phyloP scores from a whole-genome alignment of 1,140 invertebrate genomes.

The Drosophila baimaii region DNA sequence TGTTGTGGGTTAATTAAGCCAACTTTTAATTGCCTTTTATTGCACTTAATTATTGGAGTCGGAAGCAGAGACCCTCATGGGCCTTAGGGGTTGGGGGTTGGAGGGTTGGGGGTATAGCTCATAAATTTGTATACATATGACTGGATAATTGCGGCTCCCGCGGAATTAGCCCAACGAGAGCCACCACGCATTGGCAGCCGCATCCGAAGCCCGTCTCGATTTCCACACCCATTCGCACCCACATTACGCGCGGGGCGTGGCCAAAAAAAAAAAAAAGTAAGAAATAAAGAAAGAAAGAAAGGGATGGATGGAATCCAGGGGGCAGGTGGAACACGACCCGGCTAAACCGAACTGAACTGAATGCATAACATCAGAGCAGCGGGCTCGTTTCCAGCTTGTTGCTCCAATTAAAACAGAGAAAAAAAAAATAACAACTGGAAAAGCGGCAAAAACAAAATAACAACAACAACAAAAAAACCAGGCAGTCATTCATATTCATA shows the following conservation, averaged over 20 bases:
- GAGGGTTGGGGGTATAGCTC: background rate
- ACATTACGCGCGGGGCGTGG: slow-evolving; percentile 49
- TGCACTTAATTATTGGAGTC: slow-evolving; percentile 52
- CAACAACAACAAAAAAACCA: slow-evolving; percentile 3
- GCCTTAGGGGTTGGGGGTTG: background rate
- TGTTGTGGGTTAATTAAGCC: slow-evolving; percentile 38
- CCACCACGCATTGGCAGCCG: slow-evolving; percentile 33
- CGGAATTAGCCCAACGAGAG: slow-evolving; percentile 46
- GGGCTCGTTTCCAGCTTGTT: slow-evolving; percentile 42
- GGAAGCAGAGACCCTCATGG: slow-evolving; percentile 14
- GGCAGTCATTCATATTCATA: slow-evolving; percentile 43
- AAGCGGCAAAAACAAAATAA: slow-evolving; percentile 42
- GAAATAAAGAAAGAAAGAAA: background rate
- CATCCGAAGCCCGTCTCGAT: slow-evolving; percentile 8
- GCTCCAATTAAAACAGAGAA: slow-evolving; percentile 42
- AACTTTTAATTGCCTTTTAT: slow-evolving; percentile 39
- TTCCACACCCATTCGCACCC: slow-evolving; percentile 44
- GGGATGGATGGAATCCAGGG: slow-evolving; percentile 17
- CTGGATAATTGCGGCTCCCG: slow-evolving; percentile 34
- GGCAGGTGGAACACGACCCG: slow-evolving; percentile 27
- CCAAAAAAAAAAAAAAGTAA: background rate
- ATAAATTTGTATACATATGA: slow-evolving; percentile 49
- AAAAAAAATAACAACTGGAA: slow-evolving; percentile 33
- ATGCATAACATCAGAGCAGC: slow-evolving; percentile 29
- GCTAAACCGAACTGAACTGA: slow-evolving; percentile 21